These are phyloP conservation scores for Diachasma alloeum DNA, from an alignment of 1,140 invertebrate genomes.

Conservation along the genomic window DNA sequence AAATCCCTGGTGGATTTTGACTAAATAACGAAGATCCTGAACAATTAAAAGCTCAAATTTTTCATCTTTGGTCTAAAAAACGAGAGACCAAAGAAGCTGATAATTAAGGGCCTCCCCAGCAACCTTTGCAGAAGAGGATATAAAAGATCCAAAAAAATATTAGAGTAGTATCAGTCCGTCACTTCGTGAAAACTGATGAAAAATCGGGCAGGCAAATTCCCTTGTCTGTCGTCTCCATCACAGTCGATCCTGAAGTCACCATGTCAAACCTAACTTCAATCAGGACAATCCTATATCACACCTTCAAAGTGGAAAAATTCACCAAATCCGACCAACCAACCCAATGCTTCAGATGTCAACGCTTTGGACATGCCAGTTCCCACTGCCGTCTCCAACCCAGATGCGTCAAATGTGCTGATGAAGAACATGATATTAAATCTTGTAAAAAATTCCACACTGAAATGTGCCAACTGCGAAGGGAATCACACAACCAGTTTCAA, in stretches of 20 bases:
- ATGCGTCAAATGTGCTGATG: conserved; percentile 4
- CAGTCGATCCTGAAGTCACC: background rate
- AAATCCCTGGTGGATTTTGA: too few species aligned
- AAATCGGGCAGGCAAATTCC: too few species aligned
- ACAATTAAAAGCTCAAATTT: too few species aligned
- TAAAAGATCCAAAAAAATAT: too few species aligned
- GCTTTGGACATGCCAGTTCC: background rate
- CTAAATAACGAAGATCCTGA: too few species aligned
- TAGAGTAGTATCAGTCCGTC: too few species aligned
- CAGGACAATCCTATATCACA: background rate
- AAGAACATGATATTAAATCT: background rate
- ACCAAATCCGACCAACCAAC: background rate
- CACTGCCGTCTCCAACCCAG: background rate
- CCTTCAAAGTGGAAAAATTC: background rate
- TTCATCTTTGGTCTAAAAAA: too few species aligned
- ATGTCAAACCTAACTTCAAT: too few species aligned
- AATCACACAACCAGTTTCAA: background rate
- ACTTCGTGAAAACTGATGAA: too few species aligned
- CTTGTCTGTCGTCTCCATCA: background rate
- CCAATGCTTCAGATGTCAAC: conserved; percentile 4
- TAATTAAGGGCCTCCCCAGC: too few species aligned
- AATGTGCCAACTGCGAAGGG: background rate
- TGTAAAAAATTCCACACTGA: background rate
- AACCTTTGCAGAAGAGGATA: too few species aligned
- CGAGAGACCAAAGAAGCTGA: too few species aligned